Evolutionary conservation across 2,113 vertebrate species (phyloP).

Genomic region (Aphelocoma coerulescens): DNA sequence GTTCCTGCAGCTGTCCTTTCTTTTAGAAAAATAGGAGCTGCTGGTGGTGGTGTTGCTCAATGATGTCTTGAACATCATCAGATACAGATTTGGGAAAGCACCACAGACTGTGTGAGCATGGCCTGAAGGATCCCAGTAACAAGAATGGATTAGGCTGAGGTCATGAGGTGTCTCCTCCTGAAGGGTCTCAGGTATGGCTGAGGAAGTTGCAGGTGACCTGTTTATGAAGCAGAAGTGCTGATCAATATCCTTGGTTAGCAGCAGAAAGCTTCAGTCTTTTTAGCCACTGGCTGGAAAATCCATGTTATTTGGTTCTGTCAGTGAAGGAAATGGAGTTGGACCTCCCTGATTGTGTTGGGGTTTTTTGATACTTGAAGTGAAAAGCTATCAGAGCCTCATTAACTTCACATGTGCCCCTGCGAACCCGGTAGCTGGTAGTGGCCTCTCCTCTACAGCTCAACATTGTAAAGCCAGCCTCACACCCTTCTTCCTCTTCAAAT

Average conservation of each 20-base stretch:
- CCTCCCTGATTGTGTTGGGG: background rate
- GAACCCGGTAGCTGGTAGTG: background rate
- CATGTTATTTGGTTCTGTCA: background rate
- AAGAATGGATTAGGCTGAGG: background rate
- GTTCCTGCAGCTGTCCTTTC: background rate
- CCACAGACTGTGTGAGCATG: rapidly evolving
- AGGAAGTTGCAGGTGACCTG: background rate
- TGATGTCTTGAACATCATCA: rapidly evolving
- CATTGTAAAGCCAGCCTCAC: background rate
- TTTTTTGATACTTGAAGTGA: background rate
- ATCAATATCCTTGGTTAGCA: background rate
- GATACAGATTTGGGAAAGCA: background rate
- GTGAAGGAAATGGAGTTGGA: background rate
- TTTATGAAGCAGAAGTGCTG: background rate
- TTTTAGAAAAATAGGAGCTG: background rate
- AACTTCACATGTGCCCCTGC: background rate
- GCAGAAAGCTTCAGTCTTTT: background rate
- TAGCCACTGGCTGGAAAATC: background rate
- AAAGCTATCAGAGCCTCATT: background rate
- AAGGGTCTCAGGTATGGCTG: background rate
- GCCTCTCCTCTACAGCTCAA: background rate
- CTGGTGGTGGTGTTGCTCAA: background rate
- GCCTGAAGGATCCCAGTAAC: background rate
- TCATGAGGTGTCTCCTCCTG: background rate
- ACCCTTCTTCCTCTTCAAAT: background rate